Evolutionary conservation across 2,888 invertebrate genomes (phyloP), one percentile per base, ranked within the genome.

Genomic region (Ochlodes sylvanus): DNA sequence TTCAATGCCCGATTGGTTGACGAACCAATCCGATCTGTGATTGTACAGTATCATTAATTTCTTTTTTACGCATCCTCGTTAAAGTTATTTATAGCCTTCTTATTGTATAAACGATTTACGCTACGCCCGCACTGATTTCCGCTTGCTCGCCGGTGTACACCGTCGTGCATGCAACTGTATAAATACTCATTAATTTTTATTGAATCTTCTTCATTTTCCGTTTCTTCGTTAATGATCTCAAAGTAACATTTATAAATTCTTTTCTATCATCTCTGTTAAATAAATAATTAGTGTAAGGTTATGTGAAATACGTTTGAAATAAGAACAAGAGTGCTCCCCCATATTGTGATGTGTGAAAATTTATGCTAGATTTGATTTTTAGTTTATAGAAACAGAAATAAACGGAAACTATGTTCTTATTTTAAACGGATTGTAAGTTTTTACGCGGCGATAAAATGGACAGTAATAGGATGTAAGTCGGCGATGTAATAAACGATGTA

Each of bases 381-480:
- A 50, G 14, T 27, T 52, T 50, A 10, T 52, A 7, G 12, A 52
- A 52, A n/a, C 21, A 27, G 1, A 17, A 27, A 27, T 27, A 14
- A 17, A 17, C 9, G 52, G 52, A 21, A 12, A 55, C n/a, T 15
- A 34, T 55, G 55, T 32, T 55, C 55, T 55, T 34, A 55, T 55
- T 34, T 34, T 17, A 55, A 55, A 55, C 15, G 55, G n/a, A 32
- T 55, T 15, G 9, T 67, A 67, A 55, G 61, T 47, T 21, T 58
- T 27, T 69, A 79, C 75, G 80, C 79, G 81, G 79, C 83, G 81
- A 82, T 73, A 78, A 86, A 88, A 86, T 78, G 88, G 89, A 87
- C 89, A 91, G 91, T 91, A 88, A 77, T 88, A 89, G 84, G 71
- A 72, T 76, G 70, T 85, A 85, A 83, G 85, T 79, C 71, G 76